Evolutionary conservation across 2,888 invertebrate species (phyloP).

Genomic region (Limnephilus rhombicus): DNA sequence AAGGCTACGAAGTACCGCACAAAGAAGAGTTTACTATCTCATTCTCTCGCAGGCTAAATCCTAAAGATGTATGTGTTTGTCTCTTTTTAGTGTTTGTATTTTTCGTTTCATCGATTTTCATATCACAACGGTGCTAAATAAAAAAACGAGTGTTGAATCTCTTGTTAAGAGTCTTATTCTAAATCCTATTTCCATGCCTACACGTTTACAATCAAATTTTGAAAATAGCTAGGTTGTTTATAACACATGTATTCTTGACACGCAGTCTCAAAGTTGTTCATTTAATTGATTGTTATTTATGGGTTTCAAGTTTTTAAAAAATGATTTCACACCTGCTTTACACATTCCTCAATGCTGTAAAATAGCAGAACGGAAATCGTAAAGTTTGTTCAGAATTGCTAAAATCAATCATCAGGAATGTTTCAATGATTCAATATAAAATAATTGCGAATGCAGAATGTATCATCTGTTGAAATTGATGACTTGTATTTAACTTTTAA

Average conservation of each 20-base stretch:
- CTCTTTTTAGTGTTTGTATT: too few species aligned
- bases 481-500: neutral
- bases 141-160: too few species aligned
- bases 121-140: too few species aligned
- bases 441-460: neutral
- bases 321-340: neutral
- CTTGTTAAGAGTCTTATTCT: too few species aligned
- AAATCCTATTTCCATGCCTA: too few species aligned
- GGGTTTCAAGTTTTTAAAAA: neutral
- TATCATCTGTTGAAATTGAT: neutral
- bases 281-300: neutral
- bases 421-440: neutral
- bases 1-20: too few species aligned
- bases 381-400: neutral
- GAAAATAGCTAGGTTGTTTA: too few species aligned
- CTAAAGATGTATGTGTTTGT: too few species aligned
- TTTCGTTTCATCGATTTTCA: too few species aligned
- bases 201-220: too few species aligned
- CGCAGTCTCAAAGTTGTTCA: neutral
- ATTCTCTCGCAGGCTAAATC: too few species aligned
- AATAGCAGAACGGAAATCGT: neutral
- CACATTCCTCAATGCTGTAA: neutral
- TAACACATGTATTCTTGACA: neutral
- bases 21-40: too few species aligned
- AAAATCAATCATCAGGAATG: neutral